Evolutionary conservation across 1,140 invertebrate species (phyloP).

Genomic region (Drosophila subobscura): DNA sequence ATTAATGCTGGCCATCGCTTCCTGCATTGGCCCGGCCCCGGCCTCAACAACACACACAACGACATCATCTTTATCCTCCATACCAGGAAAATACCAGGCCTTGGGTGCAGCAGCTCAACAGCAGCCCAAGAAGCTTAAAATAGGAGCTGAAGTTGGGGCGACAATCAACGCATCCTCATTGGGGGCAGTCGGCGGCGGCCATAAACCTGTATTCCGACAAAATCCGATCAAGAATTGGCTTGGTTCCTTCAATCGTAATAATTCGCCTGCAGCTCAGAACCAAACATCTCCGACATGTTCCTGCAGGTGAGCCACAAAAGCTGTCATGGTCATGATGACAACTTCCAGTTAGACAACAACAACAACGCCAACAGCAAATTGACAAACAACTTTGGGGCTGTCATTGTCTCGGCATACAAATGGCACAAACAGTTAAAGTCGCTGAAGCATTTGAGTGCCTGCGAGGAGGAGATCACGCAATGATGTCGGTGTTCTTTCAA

Average conservation of each 20-base stretch:
- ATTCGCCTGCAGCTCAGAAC: slow-evolving; percentile 74
- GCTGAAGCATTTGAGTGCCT: slow-evolving; percentile 49
- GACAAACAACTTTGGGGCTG: slow-evolving; percentile 52
- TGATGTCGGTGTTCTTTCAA: slow-evolving; percentile 13
- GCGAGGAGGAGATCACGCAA: slow-evolving; percentile 43
- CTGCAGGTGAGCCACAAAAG: slow-evolving; percentile 69
- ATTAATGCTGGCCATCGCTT: slow-evolving; percentile 75
- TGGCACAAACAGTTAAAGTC: slow-evolving; percentile 62
- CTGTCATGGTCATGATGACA: slow-evolving; percentile 68
- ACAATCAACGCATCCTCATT: slow-evolving; percentile 23
- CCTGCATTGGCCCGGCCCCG: slow-evolving; percentile 55
- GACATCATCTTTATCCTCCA: slow-evolving; percentile 53
- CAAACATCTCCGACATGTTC: slow-evolving; percentile 74
- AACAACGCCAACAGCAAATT: slow-evolving; percentile 11
- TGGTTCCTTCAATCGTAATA: slow-evolving; percentile 80
- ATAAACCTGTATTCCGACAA: slow-evolving; percentile 78
- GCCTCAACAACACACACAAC: slow-evolving; percentile 23
- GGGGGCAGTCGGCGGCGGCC: slow-evolving; percentile 33
- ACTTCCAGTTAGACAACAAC: slow-evolving; percentile 62
- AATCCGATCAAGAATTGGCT: slow-evolving; percentile 84
- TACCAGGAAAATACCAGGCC: slow-evolving; percentile 81
- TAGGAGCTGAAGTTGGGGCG: slow-evolving; percentile 27
- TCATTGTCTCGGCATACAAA: slow-evolving; percentile 71
- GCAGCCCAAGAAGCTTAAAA: slow-evolving; percentile 69
- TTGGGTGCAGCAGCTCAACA: slow-evolving; percentile 66